These are phyloP conservation scores for Carcharodon carcharias DNA, from an alignment of 2,797 vertebrate genomes.

Conservation along the genomic window DNA sequence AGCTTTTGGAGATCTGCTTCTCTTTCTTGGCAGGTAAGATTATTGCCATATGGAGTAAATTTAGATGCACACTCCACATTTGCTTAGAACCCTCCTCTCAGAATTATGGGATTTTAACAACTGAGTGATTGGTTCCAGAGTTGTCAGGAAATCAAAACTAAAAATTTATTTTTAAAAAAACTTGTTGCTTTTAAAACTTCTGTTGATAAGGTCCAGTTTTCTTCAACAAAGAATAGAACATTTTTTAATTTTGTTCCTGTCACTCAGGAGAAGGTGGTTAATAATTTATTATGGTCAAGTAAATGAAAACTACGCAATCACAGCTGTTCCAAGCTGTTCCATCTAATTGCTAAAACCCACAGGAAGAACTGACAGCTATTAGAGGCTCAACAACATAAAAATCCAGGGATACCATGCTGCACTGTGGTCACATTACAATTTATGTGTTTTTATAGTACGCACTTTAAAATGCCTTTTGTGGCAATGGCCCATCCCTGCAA, in stretches of 20 bases:
- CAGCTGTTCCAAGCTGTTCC: not conserved
- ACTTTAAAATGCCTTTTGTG: not conserved
- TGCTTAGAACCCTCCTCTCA: not conserved
- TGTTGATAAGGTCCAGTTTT: not conserved
- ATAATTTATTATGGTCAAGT: not conserved
- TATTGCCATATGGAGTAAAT: conserved; percentile 34
- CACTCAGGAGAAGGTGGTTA: not conserved
- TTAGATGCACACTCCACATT: conserved; percentile 1
- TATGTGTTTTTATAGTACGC: not conserved
- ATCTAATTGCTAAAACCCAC: not conserved
- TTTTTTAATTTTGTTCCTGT: not conserved
- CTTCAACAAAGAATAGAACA: not conserved
- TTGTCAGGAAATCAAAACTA: not conserved
- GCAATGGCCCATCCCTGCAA: not conserved
- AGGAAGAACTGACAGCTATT: not conserved
- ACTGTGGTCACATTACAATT: not conserved
- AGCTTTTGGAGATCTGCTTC: conserved; percentile 4
- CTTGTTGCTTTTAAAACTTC: not conserved
- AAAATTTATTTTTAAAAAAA: not conserved
- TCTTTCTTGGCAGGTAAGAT: conserved; percentile 20
- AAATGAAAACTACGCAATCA: not conserved
- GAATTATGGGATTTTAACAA: not conserved
- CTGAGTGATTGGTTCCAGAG: conserved; percentile 17
- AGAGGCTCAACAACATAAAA: not conserved
- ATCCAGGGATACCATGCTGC: not conserved